Base-by-base conservation (phyloP, 2,888 invertebrate species). In the Arge pagana region DNA sequence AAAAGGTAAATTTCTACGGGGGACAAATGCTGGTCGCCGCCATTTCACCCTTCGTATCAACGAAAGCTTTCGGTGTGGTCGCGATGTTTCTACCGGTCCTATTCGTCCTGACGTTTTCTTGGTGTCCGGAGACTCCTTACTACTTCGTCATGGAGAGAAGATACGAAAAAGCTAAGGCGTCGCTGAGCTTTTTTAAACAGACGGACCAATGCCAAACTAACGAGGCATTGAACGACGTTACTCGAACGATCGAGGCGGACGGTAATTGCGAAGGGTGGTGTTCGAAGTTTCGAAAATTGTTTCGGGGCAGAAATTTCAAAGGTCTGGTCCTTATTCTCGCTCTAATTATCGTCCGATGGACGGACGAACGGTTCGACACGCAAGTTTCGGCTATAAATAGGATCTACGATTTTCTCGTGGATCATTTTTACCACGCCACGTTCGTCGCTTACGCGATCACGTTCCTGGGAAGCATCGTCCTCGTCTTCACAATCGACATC, bases 91-190 rank as follows among this genome's bases (percentile, higher is more conserved):
- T 26, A 16, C 40, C 40, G 15, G 16, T 26, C 4, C 5, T 40
- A 24, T 40, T 40, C 18, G 10, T 40, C 10, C n/a, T 26, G 7
- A 4, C 26, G 10, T 10, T 40, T 26, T 15, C 3, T 8, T n/a
- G 24, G 40, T 26, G 24, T 40, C 42, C 28, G 7, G 42, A 42
- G 11, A 30, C 42, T 15, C 42, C 42, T 11, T 30, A 42, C 10
- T 18, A 30, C 19, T 30, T 42, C 6, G 42, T 15, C 4, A 30
- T 30, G 7, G 21, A 42, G 7, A 16, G 13, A 30, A 16, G 19
- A 13, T 42, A 42, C 19, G 28, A 42, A 28, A 21, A 6, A 10
- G 42, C 42, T 6, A 13, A 16, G 18, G 13, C 28, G 30, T 42
- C 42, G 13, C 30, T 42, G 18, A 13, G 19, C 11, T 42, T 42